Conservation (phyloP, 2,113 vertebrate genomes). For the Sporophila hypoxantha region DNA sequence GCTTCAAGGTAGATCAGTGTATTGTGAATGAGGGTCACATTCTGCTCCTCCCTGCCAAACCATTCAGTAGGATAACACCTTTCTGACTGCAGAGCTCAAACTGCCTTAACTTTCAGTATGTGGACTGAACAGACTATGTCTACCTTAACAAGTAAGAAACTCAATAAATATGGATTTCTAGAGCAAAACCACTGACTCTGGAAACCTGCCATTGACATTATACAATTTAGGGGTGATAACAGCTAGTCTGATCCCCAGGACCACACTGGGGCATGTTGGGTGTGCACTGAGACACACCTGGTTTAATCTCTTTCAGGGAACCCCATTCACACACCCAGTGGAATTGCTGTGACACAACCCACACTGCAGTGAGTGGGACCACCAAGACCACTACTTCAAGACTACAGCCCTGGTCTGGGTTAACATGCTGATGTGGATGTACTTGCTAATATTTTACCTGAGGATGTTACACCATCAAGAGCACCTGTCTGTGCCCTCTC, state of each 20-base stretch:
- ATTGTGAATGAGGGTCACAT: background rate
- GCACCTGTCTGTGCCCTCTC: background rate
- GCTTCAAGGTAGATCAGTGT: background rate
- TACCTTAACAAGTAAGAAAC: background rate
- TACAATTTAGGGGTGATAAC: background rate
- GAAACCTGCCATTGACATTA: background rate
- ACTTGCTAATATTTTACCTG: background rate
- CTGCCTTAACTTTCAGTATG: background rate
- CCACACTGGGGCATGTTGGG: rapidly evolving
- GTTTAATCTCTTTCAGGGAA: background rate
- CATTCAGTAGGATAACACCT: background rate
- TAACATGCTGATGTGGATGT: background rate
- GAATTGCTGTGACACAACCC: background rate
- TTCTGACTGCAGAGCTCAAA: background rate
- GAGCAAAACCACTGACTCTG: background rate
- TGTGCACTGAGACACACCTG: background rate
- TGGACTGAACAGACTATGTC: background rate
- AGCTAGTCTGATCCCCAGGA: background rate
- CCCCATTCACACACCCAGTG: background rate
- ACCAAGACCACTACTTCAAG: background rate
- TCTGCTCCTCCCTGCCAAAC: background rate
- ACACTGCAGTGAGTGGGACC: background rate
- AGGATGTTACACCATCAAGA: background rate
- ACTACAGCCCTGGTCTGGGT: background rate
- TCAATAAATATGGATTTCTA: background rate